Conservation (phyloP, 2,888 invertebrate species). For the Acanthacorydalis orientalis region DNA sequence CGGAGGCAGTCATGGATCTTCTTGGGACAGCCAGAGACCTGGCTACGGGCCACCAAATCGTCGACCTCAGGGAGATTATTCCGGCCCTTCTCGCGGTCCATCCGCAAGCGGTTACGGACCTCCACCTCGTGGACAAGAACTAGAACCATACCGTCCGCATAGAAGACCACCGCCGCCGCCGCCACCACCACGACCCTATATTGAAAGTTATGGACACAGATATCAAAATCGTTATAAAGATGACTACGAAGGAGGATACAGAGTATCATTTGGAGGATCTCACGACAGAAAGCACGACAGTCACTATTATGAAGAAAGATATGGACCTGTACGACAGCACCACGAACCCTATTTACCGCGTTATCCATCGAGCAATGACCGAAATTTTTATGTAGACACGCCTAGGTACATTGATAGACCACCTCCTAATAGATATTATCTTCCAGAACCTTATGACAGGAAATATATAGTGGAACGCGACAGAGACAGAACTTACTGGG, state of each 20-base stretch:
- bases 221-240: background rate
- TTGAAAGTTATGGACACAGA: background rate
- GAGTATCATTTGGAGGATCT: conserved; percentile 2
- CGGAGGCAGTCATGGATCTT: conserved; percentile 5
- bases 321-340: background rate
- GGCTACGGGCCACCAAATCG: too few species aligned
- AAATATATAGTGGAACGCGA: conserved; percentile 15
- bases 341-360: conserved; percentile 5
- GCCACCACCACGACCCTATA: background rate
- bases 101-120: background rate
- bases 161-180: background rate
- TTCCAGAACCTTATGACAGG: conserved; percentile 12
- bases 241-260: background rate
- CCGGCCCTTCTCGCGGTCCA: conserved; percentile 4
- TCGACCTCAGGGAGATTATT: conserved; percentile 5
- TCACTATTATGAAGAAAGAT: background rate
- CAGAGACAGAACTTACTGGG: conserved; percentile 18
- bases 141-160: background rate
- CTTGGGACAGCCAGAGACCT: background rate
- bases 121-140: too few species aligned
- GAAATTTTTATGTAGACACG: conserved; percentile 3
- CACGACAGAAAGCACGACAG: background rate
- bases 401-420: conserved; percentile 2
- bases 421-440: conserved; percentile 3
- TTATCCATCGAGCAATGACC: background rate